These are phyloP conservation scores for Periplaneta americana DNA, from an alignment of 1,140 invertebrate genomes.

Conservation along the genomic window DNA sequence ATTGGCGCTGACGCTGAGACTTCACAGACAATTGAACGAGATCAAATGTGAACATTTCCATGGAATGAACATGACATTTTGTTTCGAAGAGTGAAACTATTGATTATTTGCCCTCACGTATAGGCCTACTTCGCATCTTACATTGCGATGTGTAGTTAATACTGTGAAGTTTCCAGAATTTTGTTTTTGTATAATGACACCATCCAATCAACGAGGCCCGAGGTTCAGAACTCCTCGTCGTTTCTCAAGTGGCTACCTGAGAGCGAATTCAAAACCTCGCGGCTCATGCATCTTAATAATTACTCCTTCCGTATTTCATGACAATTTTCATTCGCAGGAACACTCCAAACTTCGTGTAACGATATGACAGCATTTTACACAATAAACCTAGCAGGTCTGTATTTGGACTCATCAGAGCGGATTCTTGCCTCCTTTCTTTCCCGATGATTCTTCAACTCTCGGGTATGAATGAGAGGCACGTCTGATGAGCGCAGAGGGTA, in stretches of 20 bases:
- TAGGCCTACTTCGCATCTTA: too few species aligned
- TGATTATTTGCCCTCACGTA: too few species aligned
- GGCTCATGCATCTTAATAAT: neutral
- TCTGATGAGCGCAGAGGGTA: neutral
- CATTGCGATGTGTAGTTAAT: too few species aligned
- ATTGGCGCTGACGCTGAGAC: too few species aligned
- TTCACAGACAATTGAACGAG: too few species aligned
- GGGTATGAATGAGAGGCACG: neutral
- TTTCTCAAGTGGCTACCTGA: neutral
- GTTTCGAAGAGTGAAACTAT: too few species aligned
- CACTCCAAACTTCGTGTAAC: neutral
- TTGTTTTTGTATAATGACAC: too few species aligned
- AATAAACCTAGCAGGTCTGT: neutral
- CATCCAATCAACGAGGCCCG: too few species aligned
- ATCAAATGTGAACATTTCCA: too few species aligned
- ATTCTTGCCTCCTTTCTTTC: neutral
- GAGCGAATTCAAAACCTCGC: neutral
- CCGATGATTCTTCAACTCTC: neutral
- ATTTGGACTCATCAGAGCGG: neutral
- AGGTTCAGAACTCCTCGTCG: too few species aligned
- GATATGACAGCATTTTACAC: neutral
- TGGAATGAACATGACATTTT: too few species aligned
- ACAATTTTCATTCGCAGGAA: neutral
- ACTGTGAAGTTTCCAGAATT: too few species aligned
- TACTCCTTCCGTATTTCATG: neutral